Percentiles rank a stretch among this genome's conserved stretches.
These are phyloP conservation scores for Ondatra zibethicus DNA, from an alignment of 2,113 vertebrate genomes.

Conservation along the genomic window DNA sequence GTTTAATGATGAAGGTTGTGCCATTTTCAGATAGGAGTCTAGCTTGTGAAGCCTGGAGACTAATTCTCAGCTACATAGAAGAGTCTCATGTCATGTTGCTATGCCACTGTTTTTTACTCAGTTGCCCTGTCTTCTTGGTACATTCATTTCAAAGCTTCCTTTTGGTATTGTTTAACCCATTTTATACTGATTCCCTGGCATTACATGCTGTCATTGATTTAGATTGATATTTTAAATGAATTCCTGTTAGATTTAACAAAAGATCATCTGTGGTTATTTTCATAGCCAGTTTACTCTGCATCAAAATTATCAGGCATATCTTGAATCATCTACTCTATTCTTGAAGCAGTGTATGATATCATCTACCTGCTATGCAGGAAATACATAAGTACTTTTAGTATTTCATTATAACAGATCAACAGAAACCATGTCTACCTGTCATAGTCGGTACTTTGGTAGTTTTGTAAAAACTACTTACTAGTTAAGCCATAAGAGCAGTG, in stretches of 20 bases:
- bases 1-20: constrained; percentile 34
- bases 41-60: not conserved
- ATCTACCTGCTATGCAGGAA: constrained; percentile 28
- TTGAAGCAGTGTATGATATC: not conserved
- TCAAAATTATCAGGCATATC: not conserved
- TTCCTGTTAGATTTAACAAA: constrained; percentile 34
- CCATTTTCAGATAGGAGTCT: constrained; percentile 33
- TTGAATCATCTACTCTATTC: not conserved
- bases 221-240: constrained; percentile 45
- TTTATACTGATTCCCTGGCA: constrained; percentile 34
- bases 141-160: constrained; percentile 38
- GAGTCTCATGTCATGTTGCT: constrained; percentile 2
- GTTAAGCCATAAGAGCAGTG: not conserved
- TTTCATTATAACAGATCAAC: constrained; percentile 45
- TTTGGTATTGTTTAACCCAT: constrained; percentile 5
- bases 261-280: not conserved
- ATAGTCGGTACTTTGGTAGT: not conserved
- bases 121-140: constrained; percentile 31
- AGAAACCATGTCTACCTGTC: not conserved
- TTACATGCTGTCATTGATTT: constrained; percentile 27
- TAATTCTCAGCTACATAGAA: constrained; percentile 56
- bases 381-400: not conserved
- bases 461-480: constrained; percentile 46
- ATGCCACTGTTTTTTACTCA: constrained; percentile 37
- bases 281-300: constrained; percentile 27